Conservation (phyloP, 2,888 invertebrate genomes). For the Temnothorax ravouxi region DNA sequence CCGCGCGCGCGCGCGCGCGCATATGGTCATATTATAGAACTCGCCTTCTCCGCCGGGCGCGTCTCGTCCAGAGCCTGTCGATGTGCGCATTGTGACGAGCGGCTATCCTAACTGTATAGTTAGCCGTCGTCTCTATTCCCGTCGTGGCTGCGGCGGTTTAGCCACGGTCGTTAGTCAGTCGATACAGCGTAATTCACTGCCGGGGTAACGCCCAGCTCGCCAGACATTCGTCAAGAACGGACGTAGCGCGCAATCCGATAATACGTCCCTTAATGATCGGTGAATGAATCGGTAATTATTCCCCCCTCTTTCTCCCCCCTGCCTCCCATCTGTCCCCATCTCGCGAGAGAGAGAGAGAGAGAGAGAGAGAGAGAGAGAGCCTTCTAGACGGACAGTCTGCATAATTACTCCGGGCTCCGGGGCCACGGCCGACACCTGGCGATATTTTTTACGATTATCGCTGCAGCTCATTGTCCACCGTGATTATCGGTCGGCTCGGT, state of each 20-base stretch:
- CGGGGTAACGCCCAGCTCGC: constrained; percentile 65
- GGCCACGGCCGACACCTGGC: constrained; percentile 52
- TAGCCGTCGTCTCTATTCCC: constrained; percentile 65
- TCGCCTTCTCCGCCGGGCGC: background rate
- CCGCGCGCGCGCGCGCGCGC: background rate
- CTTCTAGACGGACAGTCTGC: constrained; percentile 58
- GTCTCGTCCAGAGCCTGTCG: constrained; percentile 37
- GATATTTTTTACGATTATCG: constrained; percentile 62
- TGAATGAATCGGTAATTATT: constrained; percentile 81
- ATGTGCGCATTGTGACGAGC: constrained; percentile 35
- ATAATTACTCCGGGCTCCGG: constrained; percentile 47
- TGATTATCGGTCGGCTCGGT: constrained; percentile 59
- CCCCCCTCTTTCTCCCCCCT: constrained; percentile 4
- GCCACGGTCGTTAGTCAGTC: constrained; percentile 63
- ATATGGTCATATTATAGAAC: constrained; percentile 1
- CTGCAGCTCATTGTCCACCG: constrained; percentile 60
- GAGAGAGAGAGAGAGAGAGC: background rate
- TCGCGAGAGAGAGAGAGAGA: background rate
- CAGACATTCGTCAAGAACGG: constrained; percentile 67
- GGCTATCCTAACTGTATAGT: constrained; percentile 42
- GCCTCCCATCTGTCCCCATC: constrained; percentile 22
- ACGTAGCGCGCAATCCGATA: constrained; percentile 69
- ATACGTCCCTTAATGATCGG: constrained; percentile 80
- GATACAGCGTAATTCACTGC: constrained; percentile 67
- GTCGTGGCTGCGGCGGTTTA: constrained; percentile 49